Percentiles rank a stretch among this genome's conserved stretches.
phyloP scores from a whole-genome alignment of 2,888 invertebrate species.

The Xylophagus ater region DNA sequence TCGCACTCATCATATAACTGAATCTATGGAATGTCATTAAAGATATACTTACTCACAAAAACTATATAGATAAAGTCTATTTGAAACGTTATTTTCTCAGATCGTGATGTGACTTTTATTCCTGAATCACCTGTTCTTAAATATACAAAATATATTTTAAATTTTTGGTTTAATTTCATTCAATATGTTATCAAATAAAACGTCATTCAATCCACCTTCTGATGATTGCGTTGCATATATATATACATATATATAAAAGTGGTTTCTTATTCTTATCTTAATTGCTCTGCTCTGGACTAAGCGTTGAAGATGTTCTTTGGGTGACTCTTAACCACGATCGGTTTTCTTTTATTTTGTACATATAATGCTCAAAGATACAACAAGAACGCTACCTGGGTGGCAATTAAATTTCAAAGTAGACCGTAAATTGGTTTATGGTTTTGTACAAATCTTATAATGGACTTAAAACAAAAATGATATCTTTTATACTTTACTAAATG shows the following conservation, averaged over 20 bases:
- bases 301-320: conserved; percentile 11
- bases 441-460: conserved; percentile 8
- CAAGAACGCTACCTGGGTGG: conserved; percentile 14
- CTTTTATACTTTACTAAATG: no score
- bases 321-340: background rate
- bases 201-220: no score
- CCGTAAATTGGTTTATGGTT: conserved; percentile 10
- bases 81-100: no score
- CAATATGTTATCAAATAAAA: no score
- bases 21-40: no score
- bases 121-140: conserved; percentile 10
- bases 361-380: conserved; percentile 2
- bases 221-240: conserved; percentile 7
- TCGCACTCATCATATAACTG: no score
- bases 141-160: no score
- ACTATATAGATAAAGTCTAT: no score
- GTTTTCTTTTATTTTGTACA: background rate
- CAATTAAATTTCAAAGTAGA: conserved; percentile 12
- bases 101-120: no score
- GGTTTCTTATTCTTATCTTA: conserved; percentile 13
- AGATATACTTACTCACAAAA: no score
- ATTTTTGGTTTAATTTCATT: no score
- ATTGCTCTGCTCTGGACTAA: conserved; percentile 12
- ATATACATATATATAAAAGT: conserved; percentile 12
- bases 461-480: no score